phyloP scores from a whole-genome alignment of 2,113 vertebrate genomes.

The Gallinago jamesoni region DNA sequence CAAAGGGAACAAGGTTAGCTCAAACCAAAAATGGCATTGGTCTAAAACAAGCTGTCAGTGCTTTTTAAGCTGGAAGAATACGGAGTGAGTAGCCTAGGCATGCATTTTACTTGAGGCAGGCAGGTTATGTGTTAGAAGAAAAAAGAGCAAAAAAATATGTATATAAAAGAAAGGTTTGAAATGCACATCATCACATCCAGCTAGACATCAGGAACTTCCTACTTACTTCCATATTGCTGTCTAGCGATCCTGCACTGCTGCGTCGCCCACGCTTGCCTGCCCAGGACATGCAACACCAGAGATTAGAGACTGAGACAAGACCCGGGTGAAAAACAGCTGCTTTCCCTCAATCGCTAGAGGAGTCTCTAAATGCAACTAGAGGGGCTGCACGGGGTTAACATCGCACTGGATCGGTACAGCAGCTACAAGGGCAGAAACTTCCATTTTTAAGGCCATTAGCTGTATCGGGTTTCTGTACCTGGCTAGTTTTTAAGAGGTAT shows the following conservation, averaged over 20 bases:
- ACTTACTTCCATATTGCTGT: slow-evolving; percentile 99
- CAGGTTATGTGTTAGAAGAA: slow-evolving; percentile 75
- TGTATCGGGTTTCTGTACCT: background rate
- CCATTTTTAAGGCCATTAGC: background rate
- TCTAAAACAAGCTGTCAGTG: slow-evolving; percentile 79
- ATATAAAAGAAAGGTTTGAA: slow-evolving; percentile 74
- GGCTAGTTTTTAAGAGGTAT: background rate
- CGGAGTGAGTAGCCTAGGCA: slow-evolving; percentile 88
- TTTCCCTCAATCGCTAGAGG: slow-evolving; percentile 17
- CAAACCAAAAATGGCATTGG: slow-evolving; percentile 76
- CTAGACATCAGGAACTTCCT: slow-evolving; percentile 81
- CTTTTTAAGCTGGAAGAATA: slow-evolving; percentile 69
- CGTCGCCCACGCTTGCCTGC: slow-evolving; percentile 99
- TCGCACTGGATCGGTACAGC: background rate
- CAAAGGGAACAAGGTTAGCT: slow-evolving; percentile 70
- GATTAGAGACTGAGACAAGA: slow-evolving; percentile 89
- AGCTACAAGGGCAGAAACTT: background rate
- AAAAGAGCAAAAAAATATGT: slow-evolving; percentile 77
- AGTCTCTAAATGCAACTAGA: slow-evolving; percentile 66
- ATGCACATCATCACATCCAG: slow-evolving; percentile 87
- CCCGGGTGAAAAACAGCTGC: slow-evolving; percentile 67
- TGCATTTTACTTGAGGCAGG: slow-evolving; percentile 86
- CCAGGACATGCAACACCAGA: slow-evolving; percentile 97
- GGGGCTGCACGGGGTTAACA: slow-evolving; percentile 55
- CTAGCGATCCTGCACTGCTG: slow-evolving; percentile 99